Conservation (phyloP, 2,888 invertebrate genomes). For the Diplazon laetatorius region DNA sequence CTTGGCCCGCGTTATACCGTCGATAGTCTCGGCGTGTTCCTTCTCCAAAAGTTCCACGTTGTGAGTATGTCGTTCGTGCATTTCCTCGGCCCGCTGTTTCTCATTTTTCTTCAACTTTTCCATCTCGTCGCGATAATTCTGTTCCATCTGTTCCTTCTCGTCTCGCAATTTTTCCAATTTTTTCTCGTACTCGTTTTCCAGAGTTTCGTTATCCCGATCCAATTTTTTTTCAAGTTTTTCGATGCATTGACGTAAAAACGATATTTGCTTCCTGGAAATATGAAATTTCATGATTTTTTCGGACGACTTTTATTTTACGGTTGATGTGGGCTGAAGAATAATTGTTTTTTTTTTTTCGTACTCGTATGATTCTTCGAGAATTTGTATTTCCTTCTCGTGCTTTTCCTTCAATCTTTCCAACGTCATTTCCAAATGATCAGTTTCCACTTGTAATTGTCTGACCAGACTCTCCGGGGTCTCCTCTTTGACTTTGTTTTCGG, state of each 20-base stretch:
- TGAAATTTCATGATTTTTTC: slow-evolving; percentile 14
- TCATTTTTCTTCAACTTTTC: slow-evolving; percentile 69
- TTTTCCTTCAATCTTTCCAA: slow-evolving; percentile 74
- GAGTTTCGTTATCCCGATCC: slow-evolving; percentile 72
- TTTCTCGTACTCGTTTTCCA: slow-evolving; percentile 73
- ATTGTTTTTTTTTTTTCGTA: slow-evolving; percentile 68
- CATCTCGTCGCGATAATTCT: slow-evolving; percentile 72
- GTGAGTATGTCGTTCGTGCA: slow-evolving; percentile 72
- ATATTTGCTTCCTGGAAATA: slow-evolving; percentile 74
- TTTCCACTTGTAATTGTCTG: slow-evolving; percentile 75
- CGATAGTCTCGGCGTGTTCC: slow-evolving; percentile 76
- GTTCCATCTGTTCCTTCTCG: slow-evolving; percentile 72
- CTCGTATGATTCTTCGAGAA: slow-evolving; percentile 78
- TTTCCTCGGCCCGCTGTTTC: slow-evolving; percentile 69
- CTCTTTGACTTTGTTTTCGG: slow-evolving; percentile 25
- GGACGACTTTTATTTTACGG: not conserved
- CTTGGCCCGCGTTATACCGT: slow-evolving; percentile 76
- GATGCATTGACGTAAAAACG: slow-evolving; percentile 72
- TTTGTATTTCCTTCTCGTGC: slow-evolving; percentile 76
- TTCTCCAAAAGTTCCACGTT: slow-evolving; percentile 74
- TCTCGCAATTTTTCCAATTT: slow-evolving; percentile 75
- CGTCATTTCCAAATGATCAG: slow-evolving; percentile 74
- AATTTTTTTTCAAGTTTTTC: slow-evolving; percentile 74
- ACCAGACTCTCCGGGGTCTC: slow-evolving; percentile 67
- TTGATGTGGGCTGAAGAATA: slow-evolving; percentile 8